A percentile compares a stretch with the other conserved stretches of the same genome.
These are phyloP conservation scores for Incurvaria masculella DNA, from an alignment of 2,888 invertebrate species.

Conservation along the genomic window DNA sequence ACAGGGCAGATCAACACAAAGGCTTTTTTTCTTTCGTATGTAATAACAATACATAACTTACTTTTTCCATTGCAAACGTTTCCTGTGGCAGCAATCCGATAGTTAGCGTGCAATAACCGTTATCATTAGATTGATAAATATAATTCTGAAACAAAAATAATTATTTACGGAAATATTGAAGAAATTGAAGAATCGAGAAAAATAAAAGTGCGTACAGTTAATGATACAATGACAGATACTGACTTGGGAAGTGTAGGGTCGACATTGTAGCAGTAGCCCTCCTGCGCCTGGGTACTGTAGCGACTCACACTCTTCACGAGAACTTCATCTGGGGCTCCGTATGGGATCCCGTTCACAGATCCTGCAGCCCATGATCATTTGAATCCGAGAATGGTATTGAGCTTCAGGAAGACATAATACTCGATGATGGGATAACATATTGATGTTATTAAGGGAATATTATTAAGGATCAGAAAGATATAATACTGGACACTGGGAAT, in stretches of 20 bases:
- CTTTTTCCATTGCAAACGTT: slow-evolving; percentile 97
- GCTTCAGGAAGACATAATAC: too few species aligned
- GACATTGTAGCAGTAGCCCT: slow-evolving; percentile 52
- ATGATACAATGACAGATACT: slow-evolving; percentile 26
- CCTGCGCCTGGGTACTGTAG: slow-evolving; percentile 46
- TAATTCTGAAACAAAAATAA: slow-evolving; percentile 3
- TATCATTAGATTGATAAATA: slow-evolving; percentile 18
- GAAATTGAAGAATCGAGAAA: neutral
- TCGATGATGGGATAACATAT: too few species aligned
- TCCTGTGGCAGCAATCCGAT: slow-evolving; percentile 54
- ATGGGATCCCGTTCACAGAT: slow-evolving; percentile 44
- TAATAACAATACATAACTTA: slow-evolving; percentile 55
- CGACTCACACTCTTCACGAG: slow-evolving; percentile 51
- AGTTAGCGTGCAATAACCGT: slow-evolving; percentile 37
- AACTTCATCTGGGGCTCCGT: slow-evolving; percentile 41
- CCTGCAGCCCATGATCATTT: too few species aligned
- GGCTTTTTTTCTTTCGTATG: too few species aligned
- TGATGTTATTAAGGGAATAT: too few species aligned
- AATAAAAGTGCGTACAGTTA: slow-evolving; percentile 1
- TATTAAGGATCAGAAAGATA: too few species aligned
- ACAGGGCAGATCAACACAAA: too few species aligned
- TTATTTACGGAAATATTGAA: too few species aligned
- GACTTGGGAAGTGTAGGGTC: slow-evolving; percentile 51
- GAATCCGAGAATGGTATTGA: too few species aligned
- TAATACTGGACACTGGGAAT: too few species aligned